Conservation (phyloP, 1,140 invertebrate species). For the Aculops lycopersici region DNA sequence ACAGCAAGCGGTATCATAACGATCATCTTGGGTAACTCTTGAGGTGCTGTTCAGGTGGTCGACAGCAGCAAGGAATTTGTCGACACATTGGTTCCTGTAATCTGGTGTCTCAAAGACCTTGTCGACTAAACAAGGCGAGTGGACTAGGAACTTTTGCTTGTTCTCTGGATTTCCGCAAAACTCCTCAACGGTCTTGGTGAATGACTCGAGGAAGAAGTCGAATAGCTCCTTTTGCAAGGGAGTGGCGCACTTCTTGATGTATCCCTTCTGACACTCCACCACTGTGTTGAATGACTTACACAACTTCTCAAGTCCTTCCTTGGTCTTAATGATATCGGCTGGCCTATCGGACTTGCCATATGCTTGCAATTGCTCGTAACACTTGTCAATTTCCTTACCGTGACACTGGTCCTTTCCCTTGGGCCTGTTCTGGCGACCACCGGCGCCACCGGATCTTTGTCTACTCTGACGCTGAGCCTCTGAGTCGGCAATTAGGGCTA, state of each 20-base stretch:
- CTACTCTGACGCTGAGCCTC: slow-evolving; percentile 2
- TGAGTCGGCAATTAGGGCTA: slow-evolving; percentile 1
- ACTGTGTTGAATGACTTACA: slow-evolving; percentile 11
- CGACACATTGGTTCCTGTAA: slow-evolving; percentile 5
- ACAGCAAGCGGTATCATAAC: slow-evolving; percentile 8
- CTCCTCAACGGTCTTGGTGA: slow-evolving; percentile 9
- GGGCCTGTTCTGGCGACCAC: neutral
- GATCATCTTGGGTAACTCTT: slow-evolving; percentile 2
- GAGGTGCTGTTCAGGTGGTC: slow-evolving; percentile 1
- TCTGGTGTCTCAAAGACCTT: slow-evolving; percentile 6
- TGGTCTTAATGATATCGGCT: slow-evolving; percentile 7
- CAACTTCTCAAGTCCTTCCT: slow-evolving; percentile 10
- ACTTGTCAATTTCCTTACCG: slow-evolving; percentile 10
- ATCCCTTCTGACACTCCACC: slow-evolving; percentile 10
- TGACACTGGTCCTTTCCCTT: slow-evolving; percentile 2
- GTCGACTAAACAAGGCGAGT: slow-evolving; percentile 8
- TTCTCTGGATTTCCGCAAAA: slow-evolving; percentile 10
- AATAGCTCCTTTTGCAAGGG: slow-evolving; percentile 12
- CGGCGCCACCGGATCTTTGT: neutral
- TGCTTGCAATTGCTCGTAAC: slow-evolving; percentile 10
- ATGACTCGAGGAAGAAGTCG: slow-evolving; percentile 10
- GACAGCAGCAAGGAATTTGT: slow-evolving; percentile 2
- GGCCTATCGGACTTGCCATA: slow-evolving; percentile 9
- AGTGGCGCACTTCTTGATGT: slow-evolving; percentile 12
- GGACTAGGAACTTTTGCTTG: slow-evolving; percentile 5